Percentiles rank a stretch among this genome's conserved stretches.
These are phyloP conservation scores for Struthidea cinerea DNA, from an alignment of 2,113 vertebrate genomes.

Conservation along the genomic window DNA sequence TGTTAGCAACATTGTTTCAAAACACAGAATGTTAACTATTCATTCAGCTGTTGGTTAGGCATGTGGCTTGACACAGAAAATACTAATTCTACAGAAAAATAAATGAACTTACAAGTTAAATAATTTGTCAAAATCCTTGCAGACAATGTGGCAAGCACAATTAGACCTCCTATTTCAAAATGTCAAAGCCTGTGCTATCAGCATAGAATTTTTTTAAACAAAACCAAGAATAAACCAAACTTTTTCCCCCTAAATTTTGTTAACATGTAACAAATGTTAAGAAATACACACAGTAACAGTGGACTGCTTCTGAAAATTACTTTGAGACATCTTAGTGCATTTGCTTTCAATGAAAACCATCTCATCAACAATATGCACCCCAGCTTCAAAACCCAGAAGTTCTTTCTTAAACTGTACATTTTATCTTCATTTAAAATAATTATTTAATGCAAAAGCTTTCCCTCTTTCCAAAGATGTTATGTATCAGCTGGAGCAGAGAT, in stretches of 20 bases:
- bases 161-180: neutral
- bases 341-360: neutral
- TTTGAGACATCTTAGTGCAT: fast-evolving
- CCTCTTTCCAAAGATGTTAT: neutral
- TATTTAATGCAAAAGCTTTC: neutral
- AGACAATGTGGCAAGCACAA: neutral
- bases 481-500: neutral
- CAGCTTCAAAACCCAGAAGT: neutral
- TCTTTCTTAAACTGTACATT: neutral
- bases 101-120: neutral
- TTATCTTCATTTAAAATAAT: neutral
- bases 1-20: neutral
- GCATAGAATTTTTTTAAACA: neutral
- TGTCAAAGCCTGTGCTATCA: neutral
- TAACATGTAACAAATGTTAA: neutral
- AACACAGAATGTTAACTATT: neutral
- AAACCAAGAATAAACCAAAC: neutral
- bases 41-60: neutral
- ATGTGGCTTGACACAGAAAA: neutral
- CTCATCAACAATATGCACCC: neutral
- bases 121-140: neutral
- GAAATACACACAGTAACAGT: neutral
- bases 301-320: neutral
- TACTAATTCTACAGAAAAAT: neutral
- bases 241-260: neutral